Percentiles rank a stretch among this genome's conserved stretches.
Evolutionary conservation across 2,888 invertebrate species (phyloP).

Genomic region (Pomacea canaliculata): DNA sequence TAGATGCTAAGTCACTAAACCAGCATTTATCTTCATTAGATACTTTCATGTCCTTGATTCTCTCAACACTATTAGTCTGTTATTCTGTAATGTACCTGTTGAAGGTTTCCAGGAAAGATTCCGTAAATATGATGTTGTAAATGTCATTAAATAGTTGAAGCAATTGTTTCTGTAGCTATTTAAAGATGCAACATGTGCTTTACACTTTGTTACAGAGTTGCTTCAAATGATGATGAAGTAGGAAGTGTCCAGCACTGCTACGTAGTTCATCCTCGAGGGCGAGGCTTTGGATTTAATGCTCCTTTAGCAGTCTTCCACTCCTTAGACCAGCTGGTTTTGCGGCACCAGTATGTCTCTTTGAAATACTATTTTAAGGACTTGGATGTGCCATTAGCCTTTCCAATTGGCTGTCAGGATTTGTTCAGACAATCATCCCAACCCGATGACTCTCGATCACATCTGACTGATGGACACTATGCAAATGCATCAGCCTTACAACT

Average conservation of each 20-base stretch:
- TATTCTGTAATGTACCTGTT: too few species aligned
- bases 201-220: constrained; percentile 2
- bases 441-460: neutral
- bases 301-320: constrained; percentile 32
- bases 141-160: too few species aligned
- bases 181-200: neutral
- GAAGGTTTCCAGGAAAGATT: too few species aligned
- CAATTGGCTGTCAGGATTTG: constrained; percentile 22
- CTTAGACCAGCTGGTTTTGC: constrained; percentile 30
- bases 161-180: too few species aligned
- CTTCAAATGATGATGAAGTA: constrained; percentile 5
- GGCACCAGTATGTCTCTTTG: constrained; percentile 28
- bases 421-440: neutral
- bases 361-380: constrained; percentile 28
- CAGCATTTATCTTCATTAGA: too few species aligned
- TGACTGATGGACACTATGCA: neutral
- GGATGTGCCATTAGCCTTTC: constrained; percentile 29
- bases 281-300: constrained; percentile 32
- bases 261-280: constrained; percentile 22
- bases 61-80: too few species aligned
- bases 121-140: too few species aligned
- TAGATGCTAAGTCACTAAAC: too few species aligned
- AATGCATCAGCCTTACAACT: neutral
- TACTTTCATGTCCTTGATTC: too few species aligned
- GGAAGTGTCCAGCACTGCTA: constrained; percentile 30